Conservation (phyloP, 2,113 vertebrate genomes). For the Brachypteracias leptosomus region DNA sequence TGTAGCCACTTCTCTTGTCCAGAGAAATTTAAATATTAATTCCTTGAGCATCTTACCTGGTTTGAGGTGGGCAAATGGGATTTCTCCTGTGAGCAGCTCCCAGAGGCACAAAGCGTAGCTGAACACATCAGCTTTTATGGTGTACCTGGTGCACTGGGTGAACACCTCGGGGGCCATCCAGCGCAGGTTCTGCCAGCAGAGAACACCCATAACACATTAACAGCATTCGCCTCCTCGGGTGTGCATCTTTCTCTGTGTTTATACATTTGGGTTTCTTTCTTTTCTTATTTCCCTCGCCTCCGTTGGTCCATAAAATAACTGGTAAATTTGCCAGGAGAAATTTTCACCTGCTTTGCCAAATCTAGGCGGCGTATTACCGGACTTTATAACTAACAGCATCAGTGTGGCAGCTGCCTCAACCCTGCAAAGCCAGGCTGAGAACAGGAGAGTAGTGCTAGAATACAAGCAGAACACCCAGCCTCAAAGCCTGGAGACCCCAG, state of each 20-base stretch:
- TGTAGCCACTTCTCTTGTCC: not conserved
- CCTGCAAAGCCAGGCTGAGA: not conserved
- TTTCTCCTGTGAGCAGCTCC: conserved; percentile 92
- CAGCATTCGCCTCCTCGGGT: not conserved
- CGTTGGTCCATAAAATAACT: not conserved
- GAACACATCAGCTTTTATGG: conserved; percentile 93
- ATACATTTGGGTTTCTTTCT: not conserved
- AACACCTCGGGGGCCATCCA: conserved; percentile 98
- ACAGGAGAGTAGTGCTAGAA: rapidly evolving
- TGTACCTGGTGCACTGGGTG: conserved; percentile 92
- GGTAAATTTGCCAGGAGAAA: not conserved
- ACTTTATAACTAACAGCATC: rapidly evolving
- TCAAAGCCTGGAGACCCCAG: not conserved
- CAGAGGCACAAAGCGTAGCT: conserved; percentile 94
- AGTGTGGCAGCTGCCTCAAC: not conserved
- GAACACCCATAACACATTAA: not conserved
- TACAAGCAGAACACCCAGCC: not conserved
- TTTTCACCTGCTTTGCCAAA: not conserved
- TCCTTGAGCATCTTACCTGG: conserved; percentile 78
- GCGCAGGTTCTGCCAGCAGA: conserved; percentile 83
- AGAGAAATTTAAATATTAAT: not conserved
- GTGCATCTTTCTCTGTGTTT: not conserved
- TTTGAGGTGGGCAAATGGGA: conserved; percentile 93
- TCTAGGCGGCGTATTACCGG: not conserved
- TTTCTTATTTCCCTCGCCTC: not conserved